phyloP scores from a whole-genome alignment of 2,888 invertebrate species.

The Chloroclystis v-ata region DNA sequence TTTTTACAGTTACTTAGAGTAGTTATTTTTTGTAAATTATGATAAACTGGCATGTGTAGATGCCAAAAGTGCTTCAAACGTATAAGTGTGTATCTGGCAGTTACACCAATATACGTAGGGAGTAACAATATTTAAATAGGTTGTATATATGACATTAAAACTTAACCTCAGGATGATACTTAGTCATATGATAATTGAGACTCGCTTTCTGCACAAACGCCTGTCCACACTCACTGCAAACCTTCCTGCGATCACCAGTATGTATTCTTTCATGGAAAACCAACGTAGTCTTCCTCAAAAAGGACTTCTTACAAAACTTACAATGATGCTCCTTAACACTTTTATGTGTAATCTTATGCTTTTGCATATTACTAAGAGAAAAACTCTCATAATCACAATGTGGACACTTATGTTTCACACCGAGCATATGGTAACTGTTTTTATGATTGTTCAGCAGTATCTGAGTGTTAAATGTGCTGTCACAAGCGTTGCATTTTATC shows the following conservation, averaged over 20 bases:
- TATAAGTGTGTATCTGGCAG: too few relatives aligned
- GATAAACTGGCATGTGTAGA: too few relatives aligned
- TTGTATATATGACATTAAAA: too few relatives aligned
- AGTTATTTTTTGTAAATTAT: too few relatives aligned
- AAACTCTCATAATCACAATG: constrained; percentile 11
- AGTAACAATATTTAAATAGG: too few relatives aligned
- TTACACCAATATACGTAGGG: too few relatives aligned
- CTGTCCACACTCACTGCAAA: constrained; percentile 56
- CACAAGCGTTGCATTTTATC: constrained; percentile 31
- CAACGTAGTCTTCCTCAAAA: constrained; percentile 52
- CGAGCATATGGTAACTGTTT: constrained; percentile 12
- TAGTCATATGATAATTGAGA: constrained; percentile 65
- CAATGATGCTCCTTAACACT: constrained; percentile 9
- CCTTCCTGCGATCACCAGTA: constrained; percentile 57
- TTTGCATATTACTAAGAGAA: not conserved
- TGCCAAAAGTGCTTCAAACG: too few relatives aligned
- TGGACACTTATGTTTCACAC: constrained; percentile 17
- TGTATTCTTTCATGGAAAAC: constrained; percentile 59
- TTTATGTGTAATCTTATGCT: constrained; percentile 5
- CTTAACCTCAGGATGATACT: constrained; percentile 58
- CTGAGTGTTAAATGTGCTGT: constrained; percentile 18
- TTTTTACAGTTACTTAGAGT: too few relatives aligned
- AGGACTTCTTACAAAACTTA: constrained; percentile 60
- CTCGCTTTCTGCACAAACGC: constrained; percentile 69
- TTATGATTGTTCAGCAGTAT: not conserved